Conservation (phyloP, 2,113 vertebrate species). For the Chionodraco myersi region DNA sequence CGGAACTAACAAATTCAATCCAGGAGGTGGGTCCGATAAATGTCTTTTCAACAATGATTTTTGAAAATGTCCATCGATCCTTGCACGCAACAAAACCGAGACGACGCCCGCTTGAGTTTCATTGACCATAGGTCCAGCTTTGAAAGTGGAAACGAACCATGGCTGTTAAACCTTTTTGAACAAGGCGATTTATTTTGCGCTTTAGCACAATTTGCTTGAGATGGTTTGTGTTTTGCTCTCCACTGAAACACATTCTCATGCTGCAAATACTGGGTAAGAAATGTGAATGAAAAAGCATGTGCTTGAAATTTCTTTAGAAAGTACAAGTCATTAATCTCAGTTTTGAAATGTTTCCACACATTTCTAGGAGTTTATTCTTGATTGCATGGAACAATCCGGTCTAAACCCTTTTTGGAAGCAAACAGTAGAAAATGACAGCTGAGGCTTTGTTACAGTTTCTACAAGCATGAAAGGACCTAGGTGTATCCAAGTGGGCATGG, state of each 20-base stretch:
- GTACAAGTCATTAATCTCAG: not conserved
- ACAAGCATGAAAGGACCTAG: not conserved
- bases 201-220: not conserved
- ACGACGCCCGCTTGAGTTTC: not conserved
- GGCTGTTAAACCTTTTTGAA: not conserved
- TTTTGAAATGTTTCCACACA: not conserved
- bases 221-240: not conserved
- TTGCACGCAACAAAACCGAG: not conserved
- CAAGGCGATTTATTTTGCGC: not conserved
- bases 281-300: too few species aligned
- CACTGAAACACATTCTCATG: not conserved
- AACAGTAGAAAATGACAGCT: not conserved
- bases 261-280: not conserved
- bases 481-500: not conserved
- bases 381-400: not conserved
- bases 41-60: not conserved
- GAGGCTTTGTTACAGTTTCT: not conserved
- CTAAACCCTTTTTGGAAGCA: not conserved
- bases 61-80: constrained; percentile 5
- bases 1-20: not conserved
- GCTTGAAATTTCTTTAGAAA: not conserved
- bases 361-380: not conserved
- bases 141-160: not conserved
- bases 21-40: not conserved
- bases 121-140: not conserved